Evolutionary conservation across 1,140 invertebrate species (phyloP), one percentile per base, ranked within the genome.

Genomic region (Physella acuta): DNA sequence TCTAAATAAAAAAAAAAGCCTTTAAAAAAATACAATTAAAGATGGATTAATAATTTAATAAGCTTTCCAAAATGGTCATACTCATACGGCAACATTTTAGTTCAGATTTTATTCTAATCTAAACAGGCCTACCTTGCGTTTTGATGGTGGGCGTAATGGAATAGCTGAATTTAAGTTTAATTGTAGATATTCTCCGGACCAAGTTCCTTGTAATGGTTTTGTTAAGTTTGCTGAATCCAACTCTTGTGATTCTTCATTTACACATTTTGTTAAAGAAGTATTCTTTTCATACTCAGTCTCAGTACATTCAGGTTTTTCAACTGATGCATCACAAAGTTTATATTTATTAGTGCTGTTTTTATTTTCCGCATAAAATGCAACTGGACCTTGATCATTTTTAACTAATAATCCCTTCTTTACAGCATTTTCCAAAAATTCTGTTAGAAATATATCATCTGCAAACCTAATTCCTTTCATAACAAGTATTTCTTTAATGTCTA

Each of bases 71-170:
- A n/a, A n/a, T n/a, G n/a, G n/a, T n/a, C n/a, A n/a, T n/a, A n/a
- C n/a, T n/a, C n/a, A n/a, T n/a, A n/a, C n/a, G n/a, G n/a, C n/a
- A n/a, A n/a, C n/a, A n/a, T n/a, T n/a, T n/a, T n/a, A n/a, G n/a
- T n/a, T n/a, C n/a, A n/a, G n/a, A n/a, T n/a, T n/a, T n/a, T n/a
- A n/a, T n/a, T n/a, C n/a, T n/a, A n/a, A n/a, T n/a, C n/a, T n/a
- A n/a, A n/a, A n/a, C n/a, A n/a, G n/a, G n/a, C n/a, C n/a, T 59
- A 68, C 65, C 36, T 59, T 68, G 2, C 65, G 53, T 44, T 68
- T 68, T 28, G 65, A 68, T 39, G 65, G 65, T 58, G 65, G 65
- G 3, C 65, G 52, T 14, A 59, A 26, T 26, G 65, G 55, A 14
- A 53, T 44, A 49, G 34, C 62, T 28, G 55, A 56, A 56, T 26